Conservation (phyloP, 35 echinoderm and acorn worm genomes). For the Ophioderma brevispina region DNA sequence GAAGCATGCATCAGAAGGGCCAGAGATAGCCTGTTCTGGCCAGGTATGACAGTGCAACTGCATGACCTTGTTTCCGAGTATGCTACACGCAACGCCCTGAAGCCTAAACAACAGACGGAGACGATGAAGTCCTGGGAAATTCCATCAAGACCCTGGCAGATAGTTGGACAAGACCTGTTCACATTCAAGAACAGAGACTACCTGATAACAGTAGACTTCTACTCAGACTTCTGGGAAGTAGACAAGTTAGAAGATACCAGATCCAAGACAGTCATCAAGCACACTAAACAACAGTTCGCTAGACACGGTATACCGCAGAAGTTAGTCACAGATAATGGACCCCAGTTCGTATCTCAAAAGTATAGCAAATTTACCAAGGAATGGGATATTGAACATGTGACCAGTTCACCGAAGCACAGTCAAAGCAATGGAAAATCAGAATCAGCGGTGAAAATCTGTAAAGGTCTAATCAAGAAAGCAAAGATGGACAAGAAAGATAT, state of each 20-base stretch:
- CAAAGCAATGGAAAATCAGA: too few species aligned
- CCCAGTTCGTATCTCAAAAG: conserved; percentile 35
- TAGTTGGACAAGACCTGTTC: conserved; percentile 51
- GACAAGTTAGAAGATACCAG: too few species aligned
- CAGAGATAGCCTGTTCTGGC: too few species aligned
- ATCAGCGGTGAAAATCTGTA: too few species aligned
- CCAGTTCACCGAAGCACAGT: too few species aligned
- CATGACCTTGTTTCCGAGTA: conserved; percentile 23
- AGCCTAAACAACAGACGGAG: conserved; percentile 37
- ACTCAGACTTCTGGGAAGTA: conserved; percentile 53
- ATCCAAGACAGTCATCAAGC: too few species aligned
- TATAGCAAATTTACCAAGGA: not conserved
- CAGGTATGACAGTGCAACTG: conserved; percentile 2
- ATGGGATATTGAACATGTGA: too few species aligned
- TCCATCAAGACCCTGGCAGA: too few species aligned
- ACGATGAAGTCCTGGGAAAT: conserved; percentile 27
- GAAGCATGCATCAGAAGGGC: conserved; percentile 27
- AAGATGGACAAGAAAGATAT: conserved; percentile 45
- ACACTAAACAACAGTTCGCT: too few species aligned
- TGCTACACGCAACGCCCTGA: too few species aligned
- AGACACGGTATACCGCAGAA: too few species aligned
- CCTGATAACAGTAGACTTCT: conserved; percentile 54
- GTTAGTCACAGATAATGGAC: conserved; percentile 79
- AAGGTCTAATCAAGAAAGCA: conserved; percentile 65
- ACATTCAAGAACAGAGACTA: conserved; percentile 18